Conservation (phyloP, 2,797 vertebrate species). For the Sebastiscus albofasciatus region DNA sequence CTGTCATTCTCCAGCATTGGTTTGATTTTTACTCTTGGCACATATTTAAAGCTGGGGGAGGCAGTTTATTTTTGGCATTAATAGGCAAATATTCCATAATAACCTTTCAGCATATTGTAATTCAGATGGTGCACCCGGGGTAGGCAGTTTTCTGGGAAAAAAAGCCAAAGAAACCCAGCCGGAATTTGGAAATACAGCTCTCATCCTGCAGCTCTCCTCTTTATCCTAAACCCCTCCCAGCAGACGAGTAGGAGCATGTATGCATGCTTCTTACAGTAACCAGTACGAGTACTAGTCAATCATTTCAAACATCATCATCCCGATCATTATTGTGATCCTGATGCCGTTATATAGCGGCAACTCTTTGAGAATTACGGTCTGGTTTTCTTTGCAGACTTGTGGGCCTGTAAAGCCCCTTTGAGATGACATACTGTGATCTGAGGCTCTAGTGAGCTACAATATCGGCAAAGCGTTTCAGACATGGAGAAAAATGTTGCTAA, state of each 20-base stretch:
- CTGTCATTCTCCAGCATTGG: neutral
- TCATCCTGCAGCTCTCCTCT: neutral
- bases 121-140: no score
- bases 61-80: neutral
- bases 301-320: no score
- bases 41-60: neutral
- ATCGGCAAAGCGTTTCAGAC: fast-evolving
- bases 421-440: no score
- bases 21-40: slow-evolving; percentile 8
- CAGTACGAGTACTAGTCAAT: no score
- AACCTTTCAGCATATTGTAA: neutral
- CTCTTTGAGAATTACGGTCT: no score
- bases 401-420: neutral
- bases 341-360: no score
- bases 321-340: no score
- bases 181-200: neutral
- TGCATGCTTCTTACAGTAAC: no score
- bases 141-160: neutral
- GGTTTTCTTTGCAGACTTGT: neutral
- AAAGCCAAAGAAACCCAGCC: neutral
- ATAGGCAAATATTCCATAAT: neutral
- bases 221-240: neutral
- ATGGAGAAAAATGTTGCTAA: no score
- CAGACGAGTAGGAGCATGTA: neutral
- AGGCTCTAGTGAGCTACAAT: no score